These are phyloP conservation scores for Cassiopea xamachana DNA, from an alignment of 30 jellyfish, hydroid and myxozoan genomes.

Conservation along the genomic window DNA sequence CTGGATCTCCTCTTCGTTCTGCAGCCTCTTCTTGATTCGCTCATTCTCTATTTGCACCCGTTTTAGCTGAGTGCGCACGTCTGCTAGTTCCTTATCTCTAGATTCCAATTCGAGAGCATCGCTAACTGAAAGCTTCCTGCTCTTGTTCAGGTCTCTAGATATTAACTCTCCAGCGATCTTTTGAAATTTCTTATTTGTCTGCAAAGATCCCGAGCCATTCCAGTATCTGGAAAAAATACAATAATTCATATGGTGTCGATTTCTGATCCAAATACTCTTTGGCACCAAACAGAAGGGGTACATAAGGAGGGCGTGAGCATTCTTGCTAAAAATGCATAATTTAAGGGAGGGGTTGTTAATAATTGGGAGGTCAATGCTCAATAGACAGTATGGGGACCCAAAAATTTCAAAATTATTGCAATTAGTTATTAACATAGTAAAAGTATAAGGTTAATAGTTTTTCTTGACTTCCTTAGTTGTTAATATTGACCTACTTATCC, in stretches of 20 bases:
- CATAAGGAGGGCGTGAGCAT: too few relatives aligned
- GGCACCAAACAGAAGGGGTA: not conserved
- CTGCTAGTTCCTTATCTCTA: slow-evolving; percentile 24
- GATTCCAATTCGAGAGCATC: not conserved
- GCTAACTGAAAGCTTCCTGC: not conserved
- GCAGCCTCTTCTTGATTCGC: slow-evolving; percentile 51
- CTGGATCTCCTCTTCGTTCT: slow-evolving; percentile 75
- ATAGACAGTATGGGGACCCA: too few relatives aligned
- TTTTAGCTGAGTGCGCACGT: slow-evolving; percentile 20
- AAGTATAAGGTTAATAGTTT: too few relatives aligned
- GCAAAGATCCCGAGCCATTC: slow-evolving; percentile 86
- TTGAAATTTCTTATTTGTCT: slow-evolving; percentile 55
- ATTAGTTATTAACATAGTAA: too few relatives aligned
- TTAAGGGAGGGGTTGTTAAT: too few relatives aligned
- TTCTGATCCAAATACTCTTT: not conserved
- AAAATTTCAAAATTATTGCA: too few relatives aligned
- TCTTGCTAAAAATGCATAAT: too few relatives aligned
- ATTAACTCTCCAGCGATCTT: slow-evolving; percentile 30
- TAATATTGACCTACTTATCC: too few relatives aligned
- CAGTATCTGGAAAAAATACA: slow-evolving; percentile 56
- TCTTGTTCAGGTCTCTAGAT: slow-evolving; percentile 14
- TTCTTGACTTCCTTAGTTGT: too few relatives aligned
- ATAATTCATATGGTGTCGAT: not conserved
- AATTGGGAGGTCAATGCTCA: too few relatives aligned
- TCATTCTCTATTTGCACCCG: slow-evolving; percentile 59